Conservation (phyloP, 2,888 invertebrate genomes). For the Orthosia cruda region DNA sequence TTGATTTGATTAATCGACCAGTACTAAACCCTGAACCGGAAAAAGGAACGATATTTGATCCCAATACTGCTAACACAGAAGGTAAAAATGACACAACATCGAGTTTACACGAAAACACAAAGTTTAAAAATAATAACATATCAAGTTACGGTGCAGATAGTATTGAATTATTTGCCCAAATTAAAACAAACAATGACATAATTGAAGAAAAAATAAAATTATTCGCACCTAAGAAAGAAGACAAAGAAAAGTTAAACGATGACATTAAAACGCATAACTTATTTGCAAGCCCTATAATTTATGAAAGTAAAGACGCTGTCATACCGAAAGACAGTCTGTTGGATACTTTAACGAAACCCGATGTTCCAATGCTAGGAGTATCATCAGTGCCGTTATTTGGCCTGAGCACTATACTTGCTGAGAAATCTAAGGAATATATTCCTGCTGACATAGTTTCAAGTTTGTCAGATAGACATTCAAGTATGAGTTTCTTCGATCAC, state of each 20-base stretch:
- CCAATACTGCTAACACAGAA: constrained; percentile 31
- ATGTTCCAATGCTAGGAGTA: constrained; percentile 70
- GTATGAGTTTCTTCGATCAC: constrained; percentile 69
- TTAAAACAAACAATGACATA: constrained; percentile 7
- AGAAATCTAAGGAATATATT: constrained; percentile 68
- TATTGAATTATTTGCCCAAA: constrained; percentile 30
- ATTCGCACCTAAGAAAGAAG: constrained; percentile 40
- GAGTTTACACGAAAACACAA: constrained; percentile 2
- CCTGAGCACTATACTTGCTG: constrained; percentile 74
- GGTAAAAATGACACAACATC: constrained; percentile 8
- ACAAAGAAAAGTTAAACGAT: constrained; percentile 23
- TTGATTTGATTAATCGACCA: constrained; percentile 8
- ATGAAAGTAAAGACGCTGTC: constrained; percentile 27
- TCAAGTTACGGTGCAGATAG: constrained; percentile 27
- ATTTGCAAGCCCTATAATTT: constrained; percentile 33
- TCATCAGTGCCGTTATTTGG: constrained; percentile 77
- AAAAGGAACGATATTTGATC: constrained; percentile 30
- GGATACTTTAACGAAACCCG: constrained; percentile 67
- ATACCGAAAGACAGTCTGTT: constrained; percentile 57
- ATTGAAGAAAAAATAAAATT: constrained; percentile 21
- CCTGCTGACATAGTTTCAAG: constrained; percentile 53
- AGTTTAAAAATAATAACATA: constrained; percentile 20
- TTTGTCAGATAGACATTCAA: constrained; percentile 63
- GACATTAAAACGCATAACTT: constrained; percentile 41
- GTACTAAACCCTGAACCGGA: neutral